These are phyloP conservation scores for Sebastes variabilis DNA, from an alignment of 2,797 vertebrate species.

Conservation along the genomic window DNA sequence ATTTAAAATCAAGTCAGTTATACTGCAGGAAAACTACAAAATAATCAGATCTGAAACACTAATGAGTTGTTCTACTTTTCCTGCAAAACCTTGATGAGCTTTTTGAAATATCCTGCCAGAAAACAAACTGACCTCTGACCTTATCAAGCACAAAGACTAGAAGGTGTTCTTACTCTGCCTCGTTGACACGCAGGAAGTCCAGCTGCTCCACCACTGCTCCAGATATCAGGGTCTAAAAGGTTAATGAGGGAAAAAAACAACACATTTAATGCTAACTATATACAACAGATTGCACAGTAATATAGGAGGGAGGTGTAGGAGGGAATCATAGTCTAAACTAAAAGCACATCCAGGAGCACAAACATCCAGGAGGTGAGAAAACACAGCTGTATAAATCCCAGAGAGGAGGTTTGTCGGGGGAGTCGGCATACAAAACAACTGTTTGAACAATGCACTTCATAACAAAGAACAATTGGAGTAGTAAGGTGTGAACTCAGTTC, in stretches of 20 bases:
- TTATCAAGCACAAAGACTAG: not conserved
- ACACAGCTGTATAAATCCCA: not conserved
- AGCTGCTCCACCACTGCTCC: slow-evolving; percentile 96
- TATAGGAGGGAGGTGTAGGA: not conserved
- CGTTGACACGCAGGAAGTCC: slow-evolving; percentile 95
- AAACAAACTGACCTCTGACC: not conserved
- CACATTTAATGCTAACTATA: not conserved
- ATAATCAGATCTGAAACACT: not conserved
- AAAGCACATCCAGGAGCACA: not conserved
- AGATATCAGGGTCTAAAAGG: slow-evolving; percentile 92
- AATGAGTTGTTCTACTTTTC: not conserved
- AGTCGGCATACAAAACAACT: slow-evolving; percentile 5
- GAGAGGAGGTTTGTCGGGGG: not conserved
- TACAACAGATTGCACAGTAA: not conserved
- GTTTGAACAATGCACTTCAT: slow-evolving; percentile 26
- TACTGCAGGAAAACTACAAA: no score
- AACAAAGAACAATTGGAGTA: not conserved
- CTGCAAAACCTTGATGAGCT: not conserved
- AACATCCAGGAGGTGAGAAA: not conserved
- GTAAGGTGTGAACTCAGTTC: not conserved
- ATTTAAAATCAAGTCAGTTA: not conserved
- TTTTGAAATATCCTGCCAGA: not conserved
- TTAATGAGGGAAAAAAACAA: not conserved
- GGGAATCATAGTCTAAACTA: not conserved
- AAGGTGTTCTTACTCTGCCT: slow-evolving; percentile 87